A percentile compares a stretch with the other conserved stretches of the same genome.
phyloP scores from a whole-genome alignment of 1,140 invertebrate species.

The Eueides isabella region DNA sequence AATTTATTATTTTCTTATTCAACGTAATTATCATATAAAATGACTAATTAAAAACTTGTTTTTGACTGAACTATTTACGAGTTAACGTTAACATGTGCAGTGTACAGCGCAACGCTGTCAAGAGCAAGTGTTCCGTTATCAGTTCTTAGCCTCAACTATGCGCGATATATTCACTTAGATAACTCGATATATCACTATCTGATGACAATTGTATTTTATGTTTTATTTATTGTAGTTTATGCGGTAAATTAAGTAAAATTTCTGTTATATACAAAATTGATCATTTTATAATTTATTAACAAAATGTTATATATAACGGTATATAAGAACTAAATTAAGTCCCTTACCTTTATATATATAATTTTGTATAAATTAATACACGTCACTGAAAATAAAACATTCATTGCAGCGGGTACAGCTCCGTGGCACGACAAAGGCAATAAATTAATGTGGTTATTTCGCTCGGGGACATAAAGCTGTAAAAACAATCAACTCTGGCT shows the following conservation, averaged over 20 bases:
- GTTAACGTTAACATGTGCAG: too few species aligned
- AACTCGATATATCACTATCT: not conserved
- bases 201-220: not conserved
- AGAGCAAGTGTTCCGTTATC: constrained; percentile 16
- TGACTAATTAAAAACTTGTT: not conserved
- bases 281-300: too few species aligned
- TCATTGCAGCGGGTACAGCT: not conserved
- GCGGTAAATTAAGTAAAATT: too few species aligned
- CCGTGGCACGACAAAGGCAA: constrained; percentile 5
- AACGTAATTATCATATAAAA: not conserved
- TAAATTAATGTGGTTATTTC: constrained; percentile 16
- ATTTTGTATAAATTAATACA: not conserved
- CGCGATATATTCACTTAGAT: not conserved
- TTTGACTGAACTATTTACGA: too few species aligned
- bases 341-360: too few species aligned
- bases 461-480: constrained; percentile 19
- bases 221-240: too few species aligned
- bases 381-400: not conserved
- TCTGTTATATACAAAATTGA: too few species aligned
- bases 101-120: not conserved
- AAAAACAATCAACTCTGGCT: constrained; percentile 13
- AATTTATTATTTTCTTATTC: not conserved
- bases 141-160: not conserved
- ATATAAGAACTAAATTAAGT: too few species aligned
- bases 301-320: too few species aligned